A percentile compares a stretch with the other conserved stretches of the same genome.
Evolutionary conservation across 2,888 invertebrate species (phyloP).

Genomic region (Myathropa florea): DNA sequence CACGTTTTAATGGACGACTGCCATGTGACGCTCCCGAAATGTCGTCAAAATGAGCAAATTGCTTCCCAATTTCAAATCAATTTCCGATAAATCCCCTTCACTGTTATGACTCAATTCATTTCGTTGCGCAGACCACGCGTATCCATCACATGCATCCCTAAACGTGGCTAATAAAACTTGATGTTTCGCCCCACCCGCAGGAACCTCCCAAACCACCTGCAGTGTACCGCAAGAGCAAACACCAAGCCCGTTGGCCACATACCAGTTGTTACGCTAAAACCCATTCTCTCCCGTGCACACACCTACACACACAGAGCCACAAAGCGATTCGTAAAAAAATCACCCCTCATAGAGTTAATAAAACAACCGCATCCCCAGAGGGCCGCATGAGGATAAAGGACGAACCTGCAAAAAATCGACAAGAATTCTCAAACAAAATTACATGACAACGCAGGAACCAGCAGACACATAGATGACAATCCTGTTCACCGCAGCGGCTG

Average conservation of each 20-base stretch:
- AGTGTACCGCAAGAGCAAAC: background rate
- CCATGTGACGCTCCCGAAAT: background rate
- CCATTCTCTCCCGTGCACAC: background rate
- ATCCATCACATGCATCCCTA: background rate
- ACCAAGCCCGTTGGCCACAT: constrained; percentile 1
- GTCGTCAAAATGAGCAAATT: background rate
- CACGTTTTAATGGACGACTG: background rate
- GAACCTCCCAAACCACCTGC: background rate
- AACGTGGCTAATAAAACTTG: background rate
- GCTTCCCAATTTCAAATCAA: background rate
- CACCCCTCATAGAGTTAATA: constrained; percentile 3
- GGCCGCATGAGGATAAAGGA: background rate
- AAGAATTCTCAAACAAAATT: background rate
- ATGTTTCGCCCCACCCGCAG: background rate
- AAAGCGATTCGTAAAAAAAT: background rate
- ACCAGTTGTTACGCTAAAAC: constrained; percentile 17
- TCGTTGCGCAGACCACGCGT: background rate
- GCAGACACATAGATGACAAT: background rate
- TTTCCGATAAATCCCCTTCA: background rate
- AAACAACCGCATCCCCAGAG: constrained; percentile 9
- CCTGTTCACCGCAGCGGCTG: background rate
- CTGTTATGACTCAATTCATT: background rate
- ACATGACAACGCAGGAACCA: constrained; percentile 12
- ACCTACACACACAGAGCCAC: background rate
- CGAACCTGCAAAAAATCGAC: background rate